Evolutionary conservation across 1,140 invertebrate species (phyloP).

Genomic region (Calliphora vicina): DNA sequence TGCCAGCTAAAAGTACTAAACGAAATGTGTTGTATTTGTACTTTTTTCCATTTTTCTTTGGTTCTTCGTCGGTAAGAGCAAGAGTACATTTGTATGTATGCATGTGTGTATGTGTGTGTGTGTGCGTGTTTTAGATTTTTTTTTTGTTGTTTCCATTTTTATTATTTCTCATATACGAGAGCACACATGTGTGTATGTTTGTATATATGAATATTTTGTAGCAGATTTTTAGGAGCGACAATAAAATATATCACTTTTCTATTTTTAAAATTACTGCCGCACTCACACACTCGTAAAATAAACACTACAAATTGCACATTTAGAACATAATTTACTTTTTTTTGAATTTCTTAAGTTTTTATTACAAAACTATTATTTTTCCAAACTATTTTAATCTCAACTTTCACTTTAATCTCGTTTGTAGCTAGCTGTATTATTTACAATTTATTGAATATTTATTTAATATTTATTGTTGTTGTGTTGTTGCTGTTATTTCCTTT

Average conservation of each 20-base stretch:
- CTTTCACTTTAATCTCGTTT: background rate
- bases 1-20: background rate
- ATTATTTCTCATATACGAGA: no score
- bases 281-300: background rate
- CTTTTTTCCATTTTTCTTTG: background rate
- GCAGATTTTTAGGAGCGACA: conserved; percentile 31
- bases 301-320: background rate
- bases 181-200: background rate
- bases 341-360: background rate
- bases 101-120: background rate
- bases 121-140: conserved; percentile 17
- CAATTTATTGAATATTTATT: background rate
- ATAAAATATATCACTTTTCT: conserved; percentile 27
- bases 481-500: background rate
- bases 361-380: background rate
- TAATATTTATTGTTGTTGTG: background rate
- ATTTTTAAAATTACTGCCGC: conserved; percentile 15
- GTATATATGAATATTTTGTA: background rate
- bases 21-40: background rate
- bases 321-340: background rate
- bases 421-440: no score
- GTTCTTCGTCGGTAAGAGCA: background rate
- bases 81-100: background rate
- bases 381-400: background rate
- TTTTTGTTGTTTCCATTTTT: no score